phyloP scores from a whole-genome alignment of 2,113 vertebrate species.

The Lepus europaeus region DNA sequence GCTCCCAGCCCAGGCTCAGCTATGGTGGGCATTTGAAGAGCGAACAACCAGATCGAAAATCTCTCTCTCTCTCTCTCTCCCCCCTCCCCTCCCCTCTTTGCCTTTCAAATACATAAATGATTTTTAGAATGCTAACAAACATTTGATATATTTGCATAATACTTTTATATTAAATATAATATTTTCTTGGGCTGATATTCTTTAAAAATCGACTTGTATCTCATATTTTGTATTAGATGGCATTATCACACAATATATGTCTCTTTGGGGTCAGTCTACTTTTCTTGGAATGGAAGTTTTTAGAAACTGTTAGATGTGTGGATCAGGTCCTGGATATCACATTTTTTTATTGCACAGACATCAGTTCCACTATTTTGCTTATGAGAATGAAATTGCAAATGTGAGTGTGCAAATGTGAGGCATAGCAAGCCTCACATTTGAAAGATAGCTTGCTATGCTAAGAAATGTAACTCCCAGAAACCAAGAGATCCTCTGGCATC shows the following conservation, averaged over 20 bases:
- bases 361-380: not conserved
- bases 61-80: no score
- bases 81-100: no score
- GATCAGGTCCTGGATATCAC: not conserved
- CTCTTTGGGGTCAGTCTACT: not conserved
- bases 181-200: not conserved
- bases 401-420: not conserved
- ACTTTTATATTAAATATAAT: not conserved
- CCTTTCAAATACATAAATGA: no score
- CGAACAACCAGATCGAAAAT: no score
- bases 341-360: not conserved
- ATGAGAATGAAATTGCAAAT: not conserved
- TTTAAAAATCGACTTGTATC: not conserved
- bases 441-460: not conserved
- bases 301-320: not conserved
- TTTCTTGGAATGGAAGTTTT: slow-evolving; percentile 23
- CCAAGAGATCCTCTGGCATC: not conserved
- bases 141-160: not conserved
- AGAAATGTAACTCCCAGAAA: not conserved
- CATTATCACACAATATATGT: not conserved
- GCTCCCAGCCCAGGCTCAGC: no score
- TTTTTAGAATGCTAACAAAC: no score
- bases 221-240: not conserved
- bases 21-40: no score
- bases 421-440: not conserved